Percentiles rank a stretch among this genome's conserved stretches.
Evolutionary conservation across 2,113 vertebrate genomes (phyloP).

Genomic region (Dasyprocta punctata): DNA sequence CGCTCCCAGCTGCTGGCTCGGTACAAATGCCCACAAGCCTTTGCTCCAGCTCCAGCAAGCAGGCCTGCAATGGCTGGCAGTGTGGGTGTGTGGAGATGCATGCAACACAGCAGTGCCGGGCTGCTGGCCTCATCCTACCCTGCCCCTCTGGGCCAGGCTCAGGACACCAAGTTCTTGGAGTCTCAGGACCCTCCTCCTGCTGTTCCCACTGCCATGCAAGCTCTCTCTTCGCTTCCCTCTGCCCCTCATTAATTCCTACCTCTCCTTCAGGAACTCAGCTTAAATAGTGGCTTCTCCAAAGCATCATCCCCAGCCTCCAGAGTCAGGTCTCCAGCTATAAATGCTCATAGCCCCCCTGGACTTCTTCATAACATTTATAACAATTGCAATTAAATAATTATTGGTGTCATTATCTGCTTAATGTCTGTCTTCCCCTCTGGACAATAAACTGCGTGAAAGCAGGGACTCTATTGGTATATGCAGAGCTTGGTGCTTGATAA

Average conservation of each 20-base stretch:
- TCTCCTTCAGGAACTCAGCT: not conserved
- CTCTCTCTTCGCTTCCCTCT: not conserved
- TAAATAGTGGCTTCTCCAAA: not conserved
- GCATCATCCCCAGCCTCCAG: not conserved
- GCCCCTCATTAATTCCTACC: not conserved
- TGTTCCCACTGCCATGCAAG: not conserved
- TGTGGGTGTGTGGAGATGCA: not conserved
- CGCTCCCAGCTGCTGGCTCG: not conserved
- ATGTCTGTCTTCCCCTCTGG: constrained; percentile 76
- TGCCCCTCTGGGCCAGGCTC: not conserved
- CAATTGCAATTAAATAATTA: constrained; percentile 81
- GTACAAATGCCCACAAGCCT: constrained; percentile 9
- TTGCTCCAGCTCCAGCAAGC: not conserved
- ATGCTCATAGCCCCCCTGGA: constrained; percentile 59
- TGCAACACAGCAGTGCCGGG: not conserved
- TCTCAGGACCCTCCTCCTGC: not conserved
- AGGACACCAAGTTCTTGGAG: not conserved
- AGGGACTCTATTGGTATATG: constrained; percentile 32
- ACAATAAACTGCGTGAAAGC: constrained; percentile 68
- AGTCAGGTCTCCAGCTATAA: constrained; percentile 9
- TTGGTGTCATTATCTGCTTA: constrained; percentile 79
- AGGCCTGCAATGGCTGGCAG: not conserved
- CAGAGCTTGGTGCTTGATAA: not conserved
- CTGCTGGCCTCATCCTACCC: not conserved
- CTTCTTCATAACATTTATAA: constrained; percentile 78